phyloP scores from a whole-genome alignment of 2,113 vertebrate genomes.

The Microcebus murinus region DNA sequence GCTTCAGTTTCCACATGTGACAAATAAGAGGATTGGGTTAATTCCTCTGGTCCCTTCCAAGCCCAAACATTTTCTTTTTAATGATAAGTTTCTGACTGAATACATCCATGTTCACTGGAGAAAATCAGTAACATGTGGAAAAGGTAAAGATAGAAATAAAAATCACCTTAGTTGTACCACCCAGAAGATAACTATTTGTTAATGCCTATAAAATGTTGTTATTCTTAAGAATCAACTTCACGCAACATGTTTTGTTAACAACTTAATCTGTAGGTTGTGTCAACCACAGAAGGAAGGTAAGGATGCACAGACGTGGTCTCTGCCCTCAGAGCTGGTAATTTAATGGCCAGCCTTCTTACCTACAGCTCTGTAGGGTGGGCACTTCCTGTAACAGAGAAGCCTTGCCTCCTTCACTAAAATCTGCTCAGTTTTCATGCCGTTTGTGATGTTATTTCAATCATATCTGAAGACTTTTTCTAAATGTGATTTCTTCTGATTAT shows the following conservation, averaged over 20 bases:
- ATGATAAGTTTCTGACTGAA: not conserved
- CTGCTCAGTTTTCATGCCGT: not conserved
- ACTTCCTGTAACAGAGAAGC: not conserved
- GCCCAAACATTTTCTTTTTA: not conserved
- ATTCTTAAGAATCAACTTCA: not conserved
- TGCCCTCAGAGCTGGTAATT: not conserved
- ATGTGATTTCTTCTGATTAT: not conserved
- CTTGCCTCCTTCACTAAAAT: not conserved
- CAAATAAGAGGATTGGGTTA: not conserved
- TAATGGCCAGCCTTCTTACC: not conserved
- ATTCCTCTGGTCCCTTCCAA: not conserved
- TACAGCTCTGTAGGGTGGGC: fast-evolving
- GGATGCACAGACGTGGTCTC: not conserved
- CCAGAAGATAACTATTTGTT: not conserved
- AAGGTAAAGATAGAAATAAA: conserved; percentile 6
- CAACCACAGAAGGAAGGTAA: not conserved
- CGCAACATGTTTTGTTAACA: not conserved
- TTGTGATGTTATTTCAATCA: not conserved
- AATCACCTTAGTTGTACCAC: not conserved
- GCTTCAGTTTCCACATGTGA: not conserved
- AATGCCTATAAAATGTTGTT: not conserved
- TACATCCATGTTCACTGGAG: not conserved
- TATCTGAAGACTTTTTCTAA: not conserved
- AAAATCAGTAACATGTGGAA: not conserved
- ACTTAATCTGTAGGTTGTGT: not conserved